phyloP scores from a whole-genome alignment of 1,140 invertebrate genomes.

The Drosophila pruinosa region DNA sequence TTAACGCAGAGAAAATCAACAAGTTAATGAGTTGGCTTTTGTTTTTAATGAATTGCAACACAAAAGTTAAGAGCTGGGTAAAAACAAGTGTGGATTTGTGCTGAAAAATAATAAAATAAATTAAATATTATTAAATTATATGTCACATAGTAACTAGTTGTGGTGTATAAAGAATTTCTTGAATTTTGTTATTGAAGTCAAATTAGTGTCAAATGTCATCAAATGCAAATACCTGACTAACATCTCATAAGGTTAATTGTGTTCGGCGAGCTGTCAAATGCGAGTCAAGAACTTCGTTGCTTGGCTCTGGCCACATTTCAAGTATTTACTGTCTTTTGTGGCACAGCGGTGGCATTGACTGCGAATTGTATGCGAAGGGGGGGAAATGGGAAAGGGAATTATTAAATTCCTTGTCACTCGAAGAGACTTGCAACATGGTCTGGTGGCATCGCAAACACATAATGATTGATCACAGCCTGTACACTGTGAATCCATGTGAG shows the following conservation, averaged over 20 bases:
- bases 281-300: background rate
- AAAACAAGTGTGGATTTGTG: too few relatives aligned
- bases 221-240: background rate
- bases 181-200: background rate
- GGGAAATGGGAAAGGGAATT: background rate
- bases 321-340: background rate
- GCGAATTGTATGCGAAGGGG: slow-evolving; percentile 9
- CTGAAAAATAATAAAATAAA: too few relatives aligned
- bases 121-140: too few relatives aligned
- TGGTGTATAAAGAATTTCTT: background rate
- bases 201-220: background rate
- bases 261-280: background rate
- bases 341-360: background rate
- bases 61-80: too few relatives aligned
- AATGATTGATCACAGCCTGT: slow-evolving; percentile 29
- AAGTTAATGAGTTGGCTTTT: too few relatives aligned
- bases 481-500: too few relatives aligned
- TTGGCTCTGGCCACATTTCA: background rate
- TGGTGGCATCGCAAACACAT: slow-evolving; percentile 1
- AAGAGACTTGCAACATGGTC: background rate
- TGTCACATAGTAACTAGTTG: background rate
- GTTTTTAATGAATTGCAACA: too few relatives aligned
- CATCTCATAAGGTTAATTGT: background rate
- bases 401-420: slow-evolving; percentile 16
- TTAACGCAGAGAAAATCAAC: too few relatives aligned